These are phyloP conservation scores for Zalophus californianus DNA, from an alignment of 2,797 vertebrate genomes.

Conservation along the genomic window DNA sequence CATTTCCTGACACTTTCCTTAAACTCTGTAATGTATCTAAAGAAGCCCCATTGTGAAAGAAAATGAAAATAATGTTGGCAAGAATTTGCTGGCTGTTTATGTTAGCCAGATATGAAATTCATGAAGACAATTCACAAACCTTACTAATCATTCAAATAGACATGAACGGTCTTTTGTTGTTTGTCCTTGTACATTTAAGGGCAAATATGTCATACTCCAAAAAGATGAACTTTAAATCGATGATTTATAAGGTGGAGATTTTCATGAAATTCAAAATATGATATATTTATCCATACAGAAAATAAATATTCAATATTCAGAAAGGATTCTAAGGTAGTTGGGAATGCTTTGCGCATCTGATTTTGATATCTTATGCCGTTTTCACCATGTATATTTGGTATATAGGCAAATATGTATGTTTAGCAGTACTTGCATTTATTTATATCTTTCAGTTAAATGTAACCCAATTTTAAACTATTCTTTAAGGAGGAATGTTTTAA, in stretches of 20 bases:
- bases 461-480: constrained; percentile 7
- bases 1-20: constrained; percentile 52
- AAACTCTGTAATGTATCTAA: constrained; percentile 38
- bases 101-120: not conserved
- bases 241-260: constrained; percentile 60
- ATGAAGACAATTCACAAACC: not conserved
- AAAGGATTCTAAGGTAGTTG: constrained; percentile 18
- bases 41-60: constrained; percentile 62
- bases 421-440: not conserved
- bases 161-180: not conserved
- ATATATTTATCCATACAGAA: constrained; percentile 37
- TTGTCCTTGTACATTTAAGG: not conserved
- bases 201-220: not conserved
- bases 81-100: constrained; percentile 37
- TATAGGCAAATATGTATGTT: not conserved
- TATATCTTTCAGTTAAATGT: constrained; percentile 38
- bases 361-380: constrained; percentile 55
- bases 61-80: constrained; percentile 50
- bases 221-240: not conserved
- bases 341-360: not conserved
- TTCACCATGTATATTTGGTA: constrained; percentile 28
- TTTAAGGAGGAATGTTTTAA: constrained; percentile 20
- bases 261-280: constrained; percentile 60
- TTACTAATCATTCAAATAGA: constrained; percentile 19
- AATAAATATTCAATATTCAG: constrained; percentile 61